phyloP scores from a whole-genome alignment of 53 echinoderm and acorn worm genomes.

The Astropecten irregularis region DNA sequence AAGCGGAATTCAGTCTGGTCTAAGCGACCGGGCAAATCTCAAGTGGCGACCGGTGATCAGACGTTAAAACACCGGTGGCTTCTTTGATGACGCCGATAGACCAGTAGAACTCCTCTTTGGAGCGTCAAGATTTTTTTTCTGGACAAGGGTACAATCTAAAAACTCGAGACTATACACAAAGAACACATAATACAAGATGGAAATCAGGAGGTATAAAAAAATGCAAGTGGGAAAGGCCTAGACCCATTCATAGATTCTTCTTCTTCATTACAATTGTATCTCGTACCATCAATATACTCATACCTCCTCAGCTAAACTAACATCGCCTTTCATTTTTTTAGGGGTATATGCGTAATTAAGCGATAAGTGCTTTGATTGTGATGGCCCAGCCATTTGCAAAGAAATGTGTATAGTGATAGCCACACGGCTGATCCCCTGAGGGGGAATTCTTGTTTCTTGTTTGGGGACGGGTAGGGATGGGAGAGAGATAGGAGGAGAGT shows the following conservation, averaged over 20 bases:
- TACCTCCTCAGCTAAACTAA: constrained; percentile 24
- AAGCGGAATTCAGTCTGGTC: constrained; percentile 14
- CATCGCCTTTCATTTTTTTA: constrained; percentile 22
- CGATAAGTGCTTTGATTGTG: constrained; percentile 31
- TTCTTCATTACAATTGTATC: no score
- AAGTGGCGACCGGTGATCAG: constrained; percentile 1
- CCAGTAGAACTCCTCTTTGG: no score
- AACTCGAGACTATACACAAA: no score
- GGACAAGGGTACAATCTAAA: no score
- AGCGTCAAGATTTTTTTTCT: no score
- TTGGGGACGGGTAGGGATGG: no score
- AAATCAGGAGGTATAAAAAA: not conserved
- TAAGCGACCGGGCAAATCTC: constrained; percentile 38
- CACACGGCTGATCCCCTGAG: no score
- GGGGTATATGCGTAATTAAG: not conserved
- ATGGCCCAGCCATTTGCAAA: no score
- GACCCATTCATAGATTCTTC: not conserved
- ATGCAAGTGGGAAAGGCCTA: constrained; percentile 6
- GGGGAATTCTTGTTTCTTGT: no score
- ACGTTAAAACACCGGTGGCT: constrained; percentile 17
- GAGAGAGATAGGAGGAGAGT: no score
- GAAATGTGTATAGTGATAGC: no score
- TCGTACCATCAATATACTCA: constrained; percentile 1
- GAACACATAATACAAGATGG: not conserved
- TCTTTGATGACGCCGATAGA: constrained; percentile 20